phyloP scores from a whole-genome alignment of 2,888 invertebrate species.

The Stegana nigrithorax region DNA sequence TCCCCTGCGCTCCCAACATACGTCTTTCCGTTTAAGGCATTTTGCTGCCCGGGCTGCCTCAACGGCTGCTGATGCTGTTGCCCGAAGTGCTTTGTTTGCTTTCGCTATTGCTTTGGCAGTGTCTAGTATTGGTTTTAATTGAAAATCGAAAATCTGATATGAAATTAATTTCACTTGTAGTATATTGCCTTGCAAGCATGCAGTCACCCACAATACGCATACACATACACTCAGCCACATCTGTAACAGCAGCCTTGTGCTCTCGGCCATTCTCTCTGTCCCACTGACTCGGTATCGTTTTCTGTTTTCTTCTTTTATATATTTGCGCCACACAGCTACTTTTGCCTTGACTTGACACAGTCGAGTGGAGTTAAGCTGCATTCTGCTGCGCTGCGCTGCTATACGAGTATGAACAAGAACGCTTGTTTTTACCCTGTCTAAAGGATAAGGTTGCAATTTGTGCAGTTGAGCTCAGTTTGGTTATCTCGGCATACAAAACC shows the following conservation, averaged over 20 bases:
- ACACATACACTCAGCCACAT: constrained; percentile 27
- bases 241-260: background rate
- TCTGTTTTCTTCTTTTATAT: no score
- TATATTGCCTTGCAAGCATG: background rate
- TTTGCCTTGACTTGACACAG: background rate
- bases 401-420: no score
- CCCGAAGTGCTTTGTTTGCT: no score
- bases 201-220: constrained; percentile 39
- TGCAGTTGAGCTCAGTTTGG: constrained; percentile 51
- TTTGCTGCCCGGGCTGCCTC: constrained; percentile 8
- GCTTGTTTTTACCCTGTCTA: constrained; percentile 23
- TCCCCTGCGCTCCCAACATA: background rate
- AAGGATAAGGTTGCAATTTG: constrained; percentile 59
- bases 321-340: constrained; percentile 6
- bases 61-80: constrained; percentile 26
- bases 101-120: no score
- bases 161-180: constrained; percentile 60
- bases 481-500: constrained; percentile 1
- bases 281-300: constrained; percentile 23
- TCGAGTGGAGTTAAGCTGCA: background rate
- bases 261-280: constrained; percentile 22
- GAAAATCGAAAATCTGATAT: constrained; percentile 63
- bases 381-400: background rate
- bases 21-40: background rate
- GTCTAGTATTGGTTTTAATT: constrained; percentile 59